phyloP scores from a whole-genome alignment of 1,140 invertebrate species.

The Diorhabda sublineata region DNA sequence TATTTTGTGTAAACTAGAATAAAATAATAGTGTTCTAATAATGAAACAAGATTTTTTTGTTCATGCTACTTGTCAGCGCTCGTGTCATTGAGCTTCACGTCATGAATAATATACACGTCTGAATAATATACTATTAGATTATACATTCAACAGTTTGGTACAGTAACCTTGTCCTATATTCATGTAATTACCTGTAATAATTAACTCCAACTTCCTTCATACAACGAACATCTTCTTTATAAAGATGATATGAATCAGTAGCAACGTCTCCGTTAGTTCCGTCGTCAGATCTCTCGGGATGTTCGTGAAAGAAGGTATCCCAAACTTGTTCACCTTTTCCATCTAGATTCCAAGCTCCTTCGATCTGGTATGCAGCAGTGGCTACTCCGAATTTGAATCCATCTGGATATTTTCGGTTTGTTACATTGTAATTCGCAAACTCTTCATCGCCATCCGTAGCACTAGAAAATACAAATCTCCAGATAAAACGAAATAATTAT shows the following conservation, averaged over 20 bases:
- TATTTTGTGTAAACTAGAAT: too few species aligned
- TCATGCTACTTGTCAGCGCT: too few species aligned
- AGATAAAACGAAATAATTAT: background rate
- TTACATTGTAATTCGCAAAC: constrained; percentile 11
- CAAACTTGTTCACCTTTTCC: constrained; percentile 14
- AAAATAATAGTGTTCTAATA: too few species aligned
- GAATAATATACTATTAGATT: too few species aligned
- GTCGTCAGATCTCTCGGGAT: constrained; percentile 13
- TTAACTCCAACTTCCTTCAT: constrained; percentile 20
- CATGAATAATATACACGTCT: too few species aligned
- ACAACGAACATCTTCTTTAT: constrained; percentile 20
- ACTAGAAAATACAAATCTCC: background rate
- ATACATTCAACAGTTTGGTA: too few species aligned
- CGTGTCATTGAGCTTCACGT: too few species aligned
- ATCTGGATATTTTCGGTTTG: background rate
- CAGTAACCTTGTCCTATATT: too few species aligned
- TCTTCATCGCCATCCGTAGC: constrained; percentile 7
- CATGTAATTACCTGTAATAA: constrained; percentile 14
- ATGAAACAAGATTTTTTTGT: too few species aligned
- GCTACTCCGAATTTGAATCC: constrained; percentile 9
- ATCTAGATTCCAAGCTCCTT: constrained; percentile 9
- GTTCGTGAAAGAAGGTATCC: constrained; percentile 10
- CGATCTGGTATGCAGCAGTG: constrained; percentile 11
- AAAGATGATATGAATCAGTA: constrained; percentile 24
- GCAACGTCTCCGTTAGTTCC: constrained; percentile 23